Base-by-base conservation (phyloP, 2,888 invertebrate genomes). In the Heteropelma amictum region DNA sequence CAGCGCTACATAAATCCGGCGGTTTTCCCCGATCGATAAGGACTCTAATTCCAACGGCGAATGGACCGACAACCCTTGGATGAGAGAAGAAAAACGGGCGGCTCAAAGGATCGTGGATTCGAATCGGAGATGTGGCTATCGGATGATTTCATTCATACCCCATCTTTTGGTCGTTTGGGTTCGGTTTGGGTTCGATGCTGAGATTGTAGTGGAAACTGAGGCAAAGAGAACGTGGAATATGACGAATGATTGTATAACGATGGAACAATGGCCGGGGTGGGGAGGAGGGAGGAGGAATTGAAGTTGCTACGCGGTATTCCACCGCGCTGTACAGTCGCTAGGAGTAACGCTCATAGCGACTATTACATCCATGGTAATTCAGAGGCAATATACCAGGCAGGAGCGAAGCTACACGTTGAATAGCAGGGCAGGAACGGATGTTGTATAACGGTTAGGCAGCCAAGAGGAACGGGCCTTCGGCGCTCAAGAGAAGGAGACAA, bases 361-460 rank as follows among this genome's bases (percentile, higher is more conserved):
- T 38, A 12, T 58, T 23, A 23, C 14, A 35, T 42, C 33, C 54
- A 38, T 56, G 35, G 33, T 23, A 45, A 35, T 42, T 26, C 40
- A 53, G 19, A 65, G 54, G 58, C 64, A 47, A 71, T 42, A 38
- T 26, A n/a, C n/a, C n/a, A n/a, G 53, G 49, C 58, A 60, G 40
- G 28, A 65, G 60, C 26, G 45, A 64, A 63, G 60, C 80, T 81
- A 82, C 82, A 82, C 82, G 80, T 78, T 67, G 82, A 79, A 82
- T 85, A 86, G 84, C 84, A 85, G 84, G 86, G 83, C 78, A 82
- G 86, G n/a, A 88, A 83, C 89, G 89, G 89, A 89, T 88, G 89
- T 89, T 88, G 88, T 88, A 88, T 89, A 89, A 89, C 89, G 88
- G 89, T 88, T 88, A 89, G 86, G 82, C 88, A 89, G 86, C 88